Conservation (phyloP, 1,140 invertebrate species). For the Drosophila insularis region DNA sequence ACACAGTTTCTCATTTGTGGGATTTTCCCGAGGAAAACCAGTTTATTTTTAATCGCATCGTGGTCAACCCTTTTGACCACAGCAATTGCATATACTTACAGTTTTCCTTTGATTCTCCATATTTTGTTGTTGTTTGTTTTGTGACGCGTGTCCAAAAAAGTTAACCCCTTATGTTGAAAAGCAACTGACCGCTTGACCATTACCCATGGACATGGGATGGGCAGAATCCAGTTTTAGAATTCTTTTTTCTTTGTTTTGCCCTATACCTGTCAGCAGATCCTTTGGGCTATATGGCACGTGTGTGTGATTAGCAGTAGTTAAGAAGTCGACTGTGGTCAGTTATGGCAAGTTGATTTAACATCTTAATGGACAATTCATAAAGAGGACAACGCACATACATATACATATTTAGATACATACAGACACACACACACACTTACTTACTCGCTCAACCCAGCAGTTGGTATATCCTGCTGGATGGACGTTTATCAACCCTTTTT, state of each 20-base stretch:
- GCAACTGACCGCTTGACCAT: slow-evolving; percentile 57
- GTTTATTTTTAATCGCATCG: slow-evolving; percentile 46
- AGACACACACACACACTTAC: neutral
- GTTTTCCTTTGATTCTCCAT: slow-evolving; percentile 28
- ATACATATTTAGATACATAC: neutral
- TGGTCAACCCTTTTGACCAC: slow-evolving; percentile 50
- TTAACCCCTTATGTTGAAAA: neutral
- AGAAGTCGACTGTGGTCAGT: slow-evolving; percentile 54
- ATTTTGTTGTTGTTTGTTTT: slow-evolving; percentile 37
- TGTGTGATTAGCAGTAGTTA: slow-evolving; percentile 42
- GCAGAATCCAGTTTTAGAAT: slow-evolving; percentile 34
- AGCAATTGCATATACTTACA: slow-evolving; percentile 18
- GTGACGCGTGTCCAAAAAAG: slow-evolving; percentile 52
- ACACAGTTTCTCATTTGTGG: slow-evolving; percentile 38
- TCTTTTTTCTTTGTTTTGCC: slow-evolving; percentile 26
- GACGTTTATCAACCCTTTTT: slow-evolving; percentile 62
- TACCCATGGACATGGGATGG: slow-evolving; percentile 30
- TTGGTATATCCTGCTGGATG: slow-evolving; percentile 38
- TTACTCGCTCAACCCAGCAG: slow-evolving; percentile 21
- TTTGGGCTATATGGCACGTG: slow-evolving; percentile 49
- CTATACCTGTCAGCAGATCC: slow-evolving; percentile 40
- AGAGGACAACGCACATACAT: neutral
- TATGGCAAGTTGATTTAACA: slow-evolving; percentile 38
- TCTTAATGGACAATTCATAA: slow-evolving; percentile 25
- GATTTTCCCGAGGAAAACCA: slow-evolving; percentile 44